phyloP scores from a whole-genome alignment of 2,113 vertebrate genomes.

The Caretta caretta region DNA sequence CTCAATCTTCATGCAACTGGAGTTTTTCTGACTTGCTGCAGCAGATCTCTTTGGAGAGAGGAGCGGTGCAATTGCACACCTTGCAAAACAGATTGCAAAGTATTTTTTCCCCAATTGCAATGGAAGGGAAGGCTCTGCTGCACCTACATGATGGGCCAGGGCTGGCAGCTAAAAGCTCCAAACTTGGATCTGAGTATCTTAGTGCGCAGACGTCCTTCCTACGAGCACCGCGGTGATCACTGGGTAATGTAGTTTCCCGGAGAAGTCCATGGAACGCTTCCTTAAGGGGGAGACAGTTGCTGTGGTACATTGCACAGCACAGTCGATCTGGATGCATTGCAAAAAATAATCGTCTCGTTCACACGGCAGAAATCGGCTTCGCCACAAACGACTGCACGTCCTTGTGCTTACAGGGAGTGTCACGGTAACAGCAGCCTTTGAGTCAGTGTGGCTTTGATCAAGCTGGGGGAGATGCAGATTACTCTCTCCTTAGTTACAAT shows the following conservation, averaged over 20 bases:
- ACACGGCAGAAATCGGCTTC: background rate
- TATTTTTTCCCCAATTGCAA: conserved; percentile 79
- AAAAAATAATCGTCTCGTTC: background rate
- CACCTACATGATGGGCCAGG: conserved; percentile 94
- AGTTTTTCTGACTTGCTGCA: conserved; percentile 82
- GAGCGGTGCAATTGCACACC: conserved; percentile 82
- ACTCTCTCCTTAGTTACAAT: background rate
- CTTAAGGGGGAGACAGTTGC: conserved; percentile 59
- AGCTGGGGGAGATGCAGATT: background rate
- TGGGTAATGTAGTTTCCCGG: conserved; percentile 85
- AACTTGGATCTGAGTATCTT: conserved; percentile 91
- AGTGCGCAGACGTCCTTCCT: conserved; percentile 88
- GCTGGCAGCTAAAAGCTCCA: conserved; percentile 92
- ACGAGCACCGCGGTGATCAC: conserved; percentile 75
- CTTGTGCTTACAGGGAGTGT: background rate
- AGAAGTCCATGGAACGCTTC: conserved; percentile 28
- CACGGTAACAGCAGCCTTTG: background rate
- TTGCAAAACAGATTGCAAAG: conserved; percentile 79
- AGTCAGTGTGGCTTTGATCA: background rate
- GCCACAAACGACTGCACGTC: background rate
- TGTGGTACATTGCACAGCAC: background rate
- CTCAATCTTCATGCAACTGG: conserved; percentile 91
- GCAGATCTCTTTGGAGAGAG: conserved; percentile 82
- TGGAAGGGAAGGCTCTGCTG: conserved; percentile 87
- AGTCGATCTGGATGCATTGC: background rate